Base-by-base conservation (phyloP, 2,797 vertebrate species). In the Passerculus sandwichensis region DNA sequence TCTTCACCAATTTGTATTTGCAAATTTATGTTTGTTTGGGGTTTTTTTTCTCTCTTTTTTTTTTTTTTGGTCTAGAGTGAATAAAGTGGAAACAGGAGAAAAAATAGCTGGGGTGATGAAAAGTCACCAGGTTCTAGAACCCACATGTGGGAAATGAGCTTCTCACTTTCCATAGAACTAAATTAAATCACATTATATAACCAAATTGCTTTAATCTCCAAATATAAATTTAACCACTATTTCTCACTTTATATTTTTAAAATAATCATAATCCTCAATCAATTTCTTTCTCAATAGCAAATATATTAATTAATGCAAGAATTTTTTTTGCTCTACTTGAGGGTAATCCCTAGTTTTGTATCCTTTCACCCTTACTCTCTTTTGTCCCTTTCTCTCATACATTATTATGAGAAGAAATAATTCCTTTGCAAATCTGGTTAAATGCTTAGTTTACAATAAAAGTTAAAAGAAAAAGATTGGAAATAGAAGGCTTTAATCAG, bases 31-130 rank as follows among this genome's bases (percentile, higher is more conserved):
- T 13, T 61, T 32, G 4, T 0, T 29, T 42, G 5, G 0, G 20
- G 10, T 3, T 54, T 1, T 27, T 53, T 61, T 30, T 2, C 12
- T 0, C 8, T 0, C 8, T 44, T 0, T 29, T 30, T 8, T 80
- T 85, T 89, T 29, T 30, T 8, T 80, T 85, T 88, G 53, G 0
- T 48, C 5, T 40, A 21, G 40, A 56, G 1, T 42, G 19, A 87
- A 62, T 51, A 23, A 54, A 51, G 5, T 25, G 36, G 74, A 91
- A 88, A 64, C 5, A 71, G 5, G 9, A 47, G 19, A 32, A 51
- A n/a, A 80, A 75, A n/a, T 14, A 27, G 0, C 8, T 45, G 45
- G 38, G 6, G 6, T 10, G 8, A 29, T 61, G 21, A 86, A 77
- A 92, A 75, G 4, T 6, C 2, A 18, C 4, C 11, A 34, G 7